Base-by-base conservation (phyloP, 2,797 vertebrate genomes). In the Lepilemur ruficaudatus region DNA sequence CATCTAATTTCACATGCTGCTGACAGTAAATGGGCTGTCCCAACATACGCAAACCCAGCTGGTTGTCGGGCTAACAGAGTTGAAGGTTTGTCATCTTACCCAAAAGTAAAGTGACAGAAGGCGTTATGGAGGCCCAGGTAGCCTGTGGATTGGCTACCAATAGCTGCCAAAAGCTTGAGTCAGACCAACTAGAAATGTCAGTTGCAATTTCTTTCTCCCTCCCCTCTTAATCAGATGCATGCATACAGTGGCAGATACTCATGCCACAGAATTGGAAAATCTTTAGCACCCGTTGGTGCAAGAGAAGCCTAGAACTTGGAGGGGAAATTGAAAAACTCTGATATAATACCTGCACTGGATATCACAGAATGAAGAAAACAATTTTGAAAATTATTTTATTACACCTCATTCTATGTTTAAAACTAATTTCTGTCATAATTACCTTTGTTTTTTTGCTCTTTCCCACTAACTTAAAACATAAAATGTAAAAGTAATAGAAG, bases 31-130 rank as follows among this genome's bases (percentile, higher is more conserved):
- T 5, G 2, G 22, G 0, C 48, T 78, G 5, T 7, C 13, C 25
- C n/a, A n/a, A 22, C 7, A 25, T 30, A 20, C 8, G 2, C 17
- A 32, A 22, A 46, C 2, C n/a, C n/a, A 52, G 5, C 6, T n/a
- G 43, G 5, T 12, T n/a, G 14, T 13, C 15, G 0, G 12, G 5
- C 10, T 78, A 38, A 76, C 3, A 65, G 6, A 46, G 30, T 73
- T 7, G 14, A 65, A 7, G 3, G 3, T n/a, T 61, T 78, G 5
- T 73, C 57, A 41, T 7, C 3, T 43, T 2, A 25, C 12, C 23
- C 14, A 12, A 13, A 32, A 63, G 8, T 9, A 17, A 1, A 0
- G 55, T 35, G 2, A 20, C 9, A 11, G 12, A 2, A 4, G 4
- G 7, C 0, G 20, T 12, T 35, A 46, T 3, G 1, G 41, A 23